Evolutionary conservation across 1,140 invertebrate species (phyloP).

Genomic region (Ooceraea biroi): DNA sequence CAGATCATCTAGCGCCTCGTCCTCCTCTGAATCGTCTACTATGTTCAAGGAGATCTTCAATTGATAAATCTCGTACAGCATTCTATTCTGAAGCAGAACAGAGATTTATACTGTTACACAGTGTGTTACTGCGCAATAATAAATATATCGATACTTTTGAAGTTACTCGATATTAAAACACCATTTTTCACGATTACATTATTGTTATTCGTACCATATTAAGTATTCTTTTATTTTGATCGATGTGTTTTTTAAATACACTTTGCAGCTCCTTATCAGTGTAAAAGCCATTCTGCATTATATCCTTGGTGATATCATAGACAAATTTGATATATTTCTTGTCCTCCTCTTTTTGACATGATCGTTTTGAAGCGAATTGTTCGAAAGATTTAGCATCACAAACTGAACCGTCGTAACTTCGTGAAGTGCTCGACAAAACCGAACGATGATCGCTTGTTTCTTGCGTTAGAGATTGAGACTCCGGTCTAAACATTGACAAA

Average conservation of each 20-base stretch:
- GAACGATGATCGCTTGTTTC: conserved; percentile 13
- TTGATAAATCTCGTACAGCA: conserved; percentile 84
- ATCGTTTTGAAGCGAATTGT: not conserved
- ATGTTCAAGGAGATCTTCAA: conserved; percentile 84
- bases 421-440: not conserved
- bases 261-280: conserved; percentile 85
- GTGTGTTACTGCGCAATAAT: too few relatives aligned
- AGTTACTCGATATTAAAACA: not conserved
- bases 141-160: conserved; percentile 8
- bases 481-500: conserved; percentile 1
- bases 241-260: conserved; percentile 84
- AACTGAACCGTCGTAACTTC: conserved; percentile 8
- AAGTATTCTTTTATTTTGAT: conserved; percentile 79
- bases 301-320: conserved; percentile 87
- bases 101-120: conserved; percentile 4
- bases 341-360: conserved; percentile 76
- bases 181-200: not conserved
- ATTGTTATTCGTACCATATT: conserved; percentile 77
- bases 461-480: conserved; percentile 40
- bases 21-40: conserved; percentile 77
- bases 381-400: not conserved
- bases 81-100: conserved; percentile 79
- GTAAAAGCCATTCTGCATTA: conserved; percentile 85
- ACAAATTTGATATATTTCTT: conserved; percentile 85
- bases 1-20: conserved; percentile 69